Percentiles rank a stretch among this genome's conserved stretches.
These are phyloP conservation scores for Microctonus aethiopoides DNA, from an alignment of 2,888 invertebrate genomes.

Conservation along the genomic window DNA sequence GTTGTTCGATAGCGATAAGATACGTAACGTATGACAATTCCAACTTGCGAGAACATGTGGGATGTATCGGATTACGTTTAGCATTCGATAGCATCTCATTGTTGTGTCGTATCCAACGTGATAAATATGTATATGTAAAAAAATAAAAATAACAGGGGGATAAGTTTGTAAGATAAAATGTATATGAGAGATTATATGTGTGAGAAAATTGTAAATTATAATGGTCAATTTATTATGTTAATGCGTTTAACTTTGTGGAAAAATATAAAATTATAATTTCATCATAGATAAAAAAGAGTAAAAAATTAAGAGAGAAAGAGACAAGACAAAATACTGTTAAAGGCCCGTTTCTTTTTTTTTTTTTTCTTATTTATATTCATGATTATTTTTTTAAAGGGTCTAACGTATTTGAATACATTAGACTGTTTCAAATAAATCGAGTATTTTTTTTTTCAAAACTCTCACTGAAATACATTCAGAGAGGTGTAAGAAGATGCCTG, in stretches of 20 bases:
- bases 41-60: slow-evolving; percentile 16
- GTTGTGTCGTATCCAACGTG: not conserved
- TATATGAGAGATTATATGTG: not conserved
- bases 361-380: too few relatives aligned
- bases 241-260: not conserved
- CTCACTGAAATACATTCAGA: too few relatives aligned
- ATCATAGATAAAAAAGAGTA: not conserved
- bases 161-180: not conserved
- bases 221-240: not conserved
- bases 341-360: not conserved
- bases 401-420: not conserved
- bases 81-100: slow-evolving; percentile 20
- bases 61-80: slow-evolving; percentile 14
- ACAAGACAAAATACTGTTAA: not conserved
- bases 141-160: not conserved
- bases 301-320: not conserved
- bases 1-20: slow-evolving; percentile 18
- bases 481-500: too few relatives aligned
- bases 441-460: too few relatives aligned
- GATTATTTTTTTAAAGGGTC: too few relatives aligned
- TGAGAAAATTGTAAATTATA: not conserved
- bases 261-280: not conserved
- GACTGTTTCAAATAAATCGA: too few relatives aligned
- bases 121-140: not conserved
- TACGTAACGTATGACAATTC: slow-evolving; percentile 10